Evolutionary conservation across 2,888 invertebrate genomes (phyloP).

Genomic region (Athalia circularis): DNA sequence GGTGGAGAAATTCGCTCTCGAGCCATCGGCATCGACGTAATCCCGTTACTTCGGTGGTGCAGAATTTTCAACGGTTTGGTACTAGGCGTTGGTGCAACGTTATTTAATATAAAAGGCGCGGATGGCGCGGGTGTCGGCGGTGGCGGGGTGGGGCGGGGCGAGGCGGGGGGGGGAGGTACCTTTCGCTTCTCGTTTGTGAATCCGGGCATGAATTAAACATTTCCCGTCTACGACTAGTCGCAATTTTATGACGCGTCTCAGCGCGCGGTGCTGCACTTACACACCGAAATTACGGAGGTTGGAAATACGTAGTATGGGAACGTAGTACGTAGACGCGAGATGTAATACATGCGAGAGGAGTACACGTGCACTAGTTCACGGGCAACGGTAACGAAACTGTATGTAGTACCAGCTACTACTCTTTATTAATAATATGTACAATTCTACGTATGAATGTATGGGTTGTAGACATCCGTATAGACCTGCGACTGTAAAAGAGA

Average conservation of each 20-base stretch:
- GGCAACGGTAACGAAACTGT: conserved; percentile 14
- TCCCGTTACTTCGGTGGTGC: background rate
- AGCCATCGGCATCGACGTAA: background rate
- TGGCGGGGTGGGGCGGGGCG: too few species aligned
- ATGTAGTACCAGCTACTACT: background rate
- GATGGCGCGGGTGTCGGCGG: background rate
- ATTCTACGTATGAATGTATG: background rate
- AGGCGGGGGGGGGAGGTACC: background rate
- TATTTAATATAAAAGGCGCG: conserved; percentile 41
- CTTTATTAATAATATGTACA: background rate
- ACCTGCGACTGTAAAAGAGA: conserved; percentile 8
- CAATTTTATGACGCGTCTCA: conserved; percentile 41
- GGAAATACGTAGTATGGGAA: background rate
- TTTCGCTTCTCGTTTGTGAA: conserved; percentile 37
- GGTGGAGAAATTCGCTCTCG: too few species aligned
- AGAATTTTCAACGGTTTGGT: conserved; percentile 17
- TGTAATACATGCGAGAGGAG: background rate
- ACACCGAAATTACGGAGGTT: background rate
- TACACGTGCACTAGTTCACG: conserved; percentile 3
- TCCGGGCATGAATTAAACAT: conserved; percentile 43
- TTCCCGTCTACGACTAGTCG: conserved; percentile 42
- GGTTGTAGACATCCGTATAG: background rate
- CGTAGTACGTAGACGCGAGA: background rate
- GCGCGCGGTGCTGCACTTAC: conserved; percentile 7
- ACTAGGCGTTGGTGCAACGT: background rate